Base-by-base conservation (phyloP, 2,888 invertebrate species). In the Dyspetes luteomarginatus region DNA sequence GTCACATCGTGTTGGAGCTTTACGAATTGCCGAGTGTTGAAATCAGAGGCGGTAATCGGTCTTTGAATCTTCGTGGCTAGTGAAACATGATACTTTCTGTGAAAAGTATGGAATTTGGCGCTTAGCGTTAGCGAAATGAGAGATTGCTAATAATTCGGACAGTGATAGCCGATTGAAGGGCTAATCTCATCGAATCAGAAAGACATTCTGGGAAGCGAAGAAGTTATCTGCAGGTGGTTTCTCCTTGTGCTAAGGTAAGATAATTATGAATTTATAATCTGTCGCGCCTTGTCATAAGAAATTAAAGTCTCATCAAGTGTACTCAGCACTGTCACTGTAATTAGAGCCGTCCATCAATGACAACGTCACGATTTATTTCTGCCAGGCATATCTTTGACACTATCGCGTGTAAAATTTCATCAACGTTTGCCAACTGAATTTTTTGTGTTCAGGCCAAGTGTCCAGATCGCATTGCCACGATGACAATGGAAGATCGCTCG, bases 401-500 rank as follows among this genome's bases (percentile, higher is more conserved):
- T 45, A 48, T 48, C 17, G 2, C n/a, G 45, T 17, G 17, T 36
- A 17, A 15, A 48, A 17, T 17, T 15, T 24, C 19, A 19, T 15
- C 28, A 24, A 62, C 19, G 9, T 41, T 7, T 62, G 15, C 30
- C 24, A 28, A 28, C 26, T 43, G 4, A n/a, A 7, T 43, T n/a
- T 30, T 75, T 5, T 71, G 4, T 67, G 71, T 82, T 45, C 65
- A 83, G 82, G 73, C 67, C 22, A 73, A 65, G 81, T 73, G 50
- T 73, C 28, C 28, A 22, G 81, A 77, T 41, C 62, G 75, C 43
- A 72, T 76, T 43, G 69, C 64, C 91, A 92, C 89, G 87, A 92
- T 92, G 92, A 92, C 92, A 89, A 92, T 92, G 92, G 92, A 91
- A 91, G 92, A 92, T 89, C 92, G 91, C 83, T 89, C 91, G 81